A percentile compares a stretch with the other conserved stretches of the same genome.
phyloP scores from a whole-genome alignment of 1,140 invertebrate genomes.

The Vollenhovia emeryi region DNA sequence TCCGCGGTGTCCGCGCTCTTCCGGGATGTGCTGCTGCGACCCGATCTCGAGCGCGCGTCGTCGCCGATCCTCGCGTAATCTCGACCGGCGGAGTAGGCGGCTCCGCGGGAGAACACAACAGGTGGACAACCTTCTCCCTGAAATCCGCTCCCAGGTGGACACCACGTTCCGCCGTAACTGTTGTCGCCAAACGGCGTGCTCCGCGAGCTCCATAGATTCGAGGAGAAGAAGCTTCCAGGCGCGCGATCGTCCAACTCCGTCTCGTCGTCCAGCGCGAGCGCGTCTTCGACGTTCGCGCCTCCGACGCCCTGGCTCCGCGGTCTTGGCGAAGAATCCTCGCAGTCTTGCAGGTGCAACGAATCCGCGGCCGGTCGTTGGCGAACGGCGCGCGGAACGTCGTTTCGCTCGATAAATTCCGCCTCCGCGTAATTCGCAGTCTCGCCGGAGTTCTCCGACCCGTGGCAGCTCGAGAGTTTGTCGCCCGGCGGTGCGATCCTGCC shows the following conservation, averaged over 20 bases:
- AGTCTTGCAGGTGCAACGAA: not conserved
- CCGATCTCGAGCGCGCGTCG: slow-evolving; percentile 17
- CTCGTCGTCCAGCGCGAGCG: not conserved
- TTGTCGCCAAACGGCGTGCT: not conserved
- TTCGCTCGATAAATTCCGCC: not conserved
- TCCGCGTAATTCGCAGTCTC: not conserved
- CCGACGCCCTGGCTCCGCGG: not conserved
- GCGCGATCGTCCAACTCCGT: not conserved
- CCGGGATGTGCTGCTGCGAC: slow-evolving; percentile 12
- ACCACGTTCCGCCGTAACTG: not conserved
- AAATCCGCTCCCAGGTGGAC: not conserved
- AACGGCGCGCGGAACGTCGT: not conserved
- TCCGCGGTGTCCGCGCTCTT: not conserved
- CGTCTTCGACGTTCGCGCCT: not conserved
- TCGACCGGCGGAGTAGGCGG: not conserved
- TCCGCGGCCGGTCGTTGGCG: not conserved
- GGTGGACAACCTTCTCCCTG: not conserved
- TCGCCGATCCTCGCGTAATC: slow-evolving; percentile 31
- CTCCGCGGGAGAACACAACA: not conserved
- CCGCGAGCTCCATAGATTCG: not conserved
- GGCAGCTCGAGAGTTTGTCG: not conserved
- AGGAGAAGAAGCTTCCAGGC: not conserved
- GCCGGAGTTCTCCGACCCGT: not conserved
- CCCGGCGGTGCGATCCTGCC: not conserved
- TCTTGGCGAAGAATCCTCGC: not conserved